Percentiles rank a stretch among this genome's conserved stretches.
These are phyloP conservation scores for Microcebus murinus DNA, from an alignment of 2,113 vertebrate genomes.

Conservation along the genomic window DNA sequence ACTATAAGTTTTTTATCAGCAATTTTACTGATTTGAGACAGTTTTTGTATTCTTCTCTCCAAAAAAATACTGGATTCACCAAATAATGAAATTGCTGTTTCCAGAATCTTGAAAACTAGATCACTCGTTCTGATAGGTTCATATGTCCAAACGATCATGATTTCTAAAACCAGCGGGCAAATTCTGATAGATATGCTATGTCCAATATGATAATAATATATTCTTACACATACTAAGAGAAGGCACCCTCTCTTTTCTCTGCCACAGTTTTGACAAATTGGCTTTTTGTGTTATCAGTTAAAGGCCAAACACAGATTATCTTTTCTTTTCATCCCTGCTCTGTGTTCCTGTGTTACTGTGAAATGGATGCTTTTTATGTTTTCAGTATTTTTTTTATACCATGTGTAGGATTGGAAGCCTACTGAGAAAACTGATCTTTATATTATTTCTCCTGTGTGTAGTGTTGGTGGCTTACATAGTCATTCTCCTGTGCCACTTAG, in stretches of 20 bases:
- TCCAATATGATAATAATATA: background rate
- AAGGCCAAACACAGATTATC: slow-evolving; percentile 85
- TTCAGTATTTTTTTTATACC: slow-evolving; percentile 82
- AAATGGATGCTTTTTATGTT: slow-evolving; percentile 84
- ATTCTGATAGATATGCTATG: background rate
- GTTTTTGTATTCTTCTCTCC: background rate
- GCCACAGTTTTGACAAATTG: slow-evolving; percentile 68
- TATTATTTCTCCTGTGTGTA: slow-evolving; percentile 80
- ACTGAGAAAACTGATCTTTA: slow-evolving; percentile 81
- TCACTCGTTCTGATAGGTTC: slow-evolving; percentile 68
- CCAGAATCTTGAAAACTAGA: slow-evolving; percentile 58
- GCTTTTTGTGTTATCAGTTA: slow-evolving; percentile 79
- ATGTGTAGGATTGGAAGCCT: slow-evolving; percentile 85
- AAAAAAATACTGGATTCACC: background rate
- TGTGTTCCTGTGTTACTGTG: slow-evolving; percentile 81
- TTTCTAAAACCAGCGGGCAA: slow-evolving; percentile 35
- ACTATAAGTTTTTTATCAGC: background rate
- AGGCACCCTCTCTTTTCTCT: slow-evolving; percentile 16
- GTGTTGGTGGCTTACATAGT: slow-evolving; percentile 82
- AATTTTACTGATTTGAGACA: background rate
- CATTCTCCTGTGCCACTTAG: slow-evolving; percentile 82
- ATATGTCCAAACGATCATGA: slow-evolving; percentile 55
- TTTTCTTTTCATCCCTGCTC: slow-evolving; percentile 81
- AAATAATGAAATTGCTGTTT: slow-evolving; percentile 65
- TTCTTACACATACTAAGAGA: background rate